Conservation (phyloP, 2,797 vertebrate species). For the Protonibea diacanthus region DNA sequence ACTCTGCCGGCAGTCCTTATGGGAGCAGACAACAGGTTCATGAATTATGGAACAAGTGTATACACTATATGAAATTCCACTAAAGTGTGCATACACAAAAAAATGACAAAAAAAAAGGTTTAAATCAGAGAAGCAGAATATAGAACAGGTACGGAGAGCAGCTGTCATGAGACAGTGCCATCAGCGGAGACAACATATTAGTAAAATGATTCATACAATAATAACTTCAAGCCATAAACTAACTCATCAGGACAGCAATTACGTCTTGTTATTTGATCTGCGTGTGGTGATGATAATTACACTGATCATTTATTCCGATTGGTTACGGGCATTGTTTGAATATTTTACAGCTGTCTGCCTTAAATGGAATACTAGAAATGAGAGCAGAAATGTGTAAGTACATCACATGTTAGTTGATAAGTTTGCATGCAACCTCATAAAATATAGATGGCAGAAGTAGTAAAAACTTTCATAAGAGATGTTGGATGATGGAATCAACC, state of each 20-base stretch:
- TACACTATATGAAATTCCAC: not conserved
- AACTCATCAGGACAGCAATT: constrained; percentile 34
- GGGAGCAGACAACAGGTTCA: not conserved
- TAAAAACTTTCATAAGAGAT: not conserved
- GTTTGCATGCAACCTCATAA: not conserved
- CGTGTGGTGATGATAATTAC: constrained; percentile 28
- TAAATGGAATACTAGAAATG: constrained; percentile 2
- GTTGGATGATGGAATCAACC: not conserved
- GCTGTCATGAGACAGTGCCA: not conserved
- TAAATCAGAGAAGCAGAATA: not conserved
- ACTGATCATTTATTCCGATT: constrained; percentile 26
- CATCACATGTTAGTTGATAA: not conserved
- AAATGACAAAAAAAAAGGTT: not conserved
- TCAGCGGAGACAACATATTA: constrained; percentile 13
- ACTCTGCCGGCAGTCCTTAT: not conserved
- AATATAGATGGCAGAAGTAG: not conserved
- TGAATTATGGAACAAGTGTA: not conserved
- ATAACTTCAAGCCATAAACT: constrained; percentile 24
- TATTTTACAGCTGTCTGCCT: constrained; percentile 32
- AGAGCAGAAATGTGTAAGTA: not conserved
- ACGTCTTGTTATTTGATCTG: constrained; percentile 22
- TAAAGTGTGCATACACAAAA: not conserved
- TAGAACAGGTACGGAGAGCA: not conserved
- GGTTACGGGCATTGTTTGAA: constrained; percentile 19
- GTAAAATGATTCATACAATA: constrained; percentile 32